Evolutionary conservation across 2,888 invertebrate species (phyloP).

Genomic region (Sipha maydis): DNA sequence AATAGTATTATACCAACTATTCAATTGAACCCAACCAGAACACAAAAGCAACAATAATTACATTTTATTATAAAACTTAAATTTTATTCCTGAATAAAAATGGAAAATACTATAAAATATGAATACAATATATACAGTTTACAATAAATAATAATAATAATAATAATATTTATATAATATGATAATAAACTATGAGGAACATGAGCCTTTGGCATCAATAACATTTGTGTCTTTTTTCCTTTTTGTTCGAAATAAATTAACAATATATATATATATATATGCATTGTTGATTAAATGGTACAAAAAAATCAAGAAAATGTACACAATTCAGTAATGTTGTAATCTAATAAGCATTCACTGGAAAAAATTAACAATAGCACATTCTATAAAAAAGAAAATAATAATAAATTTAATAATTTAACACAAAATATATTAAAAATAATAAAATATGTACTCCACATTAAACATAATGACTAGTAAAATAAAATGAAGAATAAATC

Average conservation of each 20-base stretch:
- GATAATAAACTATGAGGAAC: constrained; percentile 60
- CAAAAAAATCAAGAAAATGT: neutral
- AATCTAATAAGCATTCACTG: neutral
- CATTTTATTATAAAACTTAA: constrained; percentile 29
- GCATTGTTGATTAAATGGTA: neutral
- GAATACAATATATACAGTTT: constrained; percentile 42
- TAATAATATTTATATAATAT: constrained; percentile 26
- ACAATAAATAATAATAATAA: constrained; percentile 46
- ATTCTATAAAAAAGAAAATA: neutral
- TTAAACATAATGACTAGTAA: constrained; percentile 60
- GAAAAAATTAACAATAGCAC: neutral
- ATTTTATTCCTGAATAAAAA: constrained; percentile 46
- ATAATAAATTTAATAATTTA: constrained; percentile 16
- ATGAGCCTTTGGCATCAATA: constrained; percentile 58
- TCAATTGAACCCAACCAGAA: neutral
- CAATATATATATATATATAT: neutral
- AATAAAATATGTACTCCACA: constrained; percentile 5
- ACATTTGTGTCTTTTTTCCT: constrained; percentile 49
- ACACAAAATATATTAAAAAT: constrained; percentile 15
- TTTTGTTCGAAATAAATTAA: constrained; percentile 12
- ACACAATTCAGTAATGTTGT: neutral
- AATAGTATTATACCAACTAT: neutral
- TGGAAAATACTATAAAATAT: constrained; percentile 29
- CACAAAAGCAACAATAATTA: neutral
- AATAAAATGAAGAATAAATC: constrained; percentile 3